These are phyloP conservation scores for Serinus canaria DNA, from an alignment of 2,113 vertebrate species.

Conservation along the genomic window DNA sequence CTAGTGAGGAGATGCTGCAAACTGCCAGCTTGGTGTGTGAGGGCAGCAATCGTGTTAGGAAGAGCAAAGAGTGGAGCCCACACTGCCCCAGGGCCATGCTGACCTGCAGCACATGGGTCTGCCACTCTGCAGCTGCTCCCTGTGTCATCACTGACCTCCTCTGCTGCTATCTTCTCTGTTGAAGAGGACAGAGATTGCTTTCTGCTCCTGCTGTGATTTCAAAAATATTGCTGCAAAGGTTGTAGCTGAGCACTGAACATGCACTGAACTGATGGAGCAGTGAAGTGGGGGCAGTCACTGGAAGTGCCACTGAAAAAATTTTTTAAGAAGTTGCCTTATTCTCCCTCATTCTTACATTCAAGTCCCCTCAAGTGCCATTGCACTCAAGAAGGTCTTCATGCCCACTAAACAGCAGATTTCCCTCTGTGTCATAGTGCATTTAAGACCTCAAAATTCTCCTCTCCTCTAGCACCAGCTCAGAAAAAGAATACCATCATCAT, in stretches of 20 bases:
- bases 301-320: background rate
- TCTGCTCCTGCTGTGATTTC: background rate
- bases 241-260: background rate
- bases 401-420: background rate
- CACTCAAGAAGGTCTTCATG: background rate
- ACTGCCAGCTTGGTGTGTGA: background rate
- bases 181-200: background rate
- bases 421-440: background rate
- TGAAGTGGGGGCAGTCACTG: background rate
- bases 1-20: background rate
- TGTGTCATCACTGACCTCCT: rapidly evolving
- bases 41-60: background rate
- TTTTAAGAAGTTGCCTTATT: background rate
- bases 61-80: background rate
- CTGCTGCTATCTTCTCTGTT: background rate
- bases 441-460: background rate
- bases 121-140: background rate
- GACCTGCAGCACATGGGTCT: background rate
- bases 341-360: background rate
- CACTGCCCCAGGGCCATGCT: rapidly evolving
- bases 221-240: background rate
- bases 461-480: background rate
- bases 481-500: background rate
- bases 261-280: rapidly evolving
- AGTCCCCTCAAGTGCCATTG: background rate